These are phyloP conservation scores for Ethmia dodecea DNA, from an alignment of 2,888 invertebrate species.

Conservation along the genomic window DNA sequence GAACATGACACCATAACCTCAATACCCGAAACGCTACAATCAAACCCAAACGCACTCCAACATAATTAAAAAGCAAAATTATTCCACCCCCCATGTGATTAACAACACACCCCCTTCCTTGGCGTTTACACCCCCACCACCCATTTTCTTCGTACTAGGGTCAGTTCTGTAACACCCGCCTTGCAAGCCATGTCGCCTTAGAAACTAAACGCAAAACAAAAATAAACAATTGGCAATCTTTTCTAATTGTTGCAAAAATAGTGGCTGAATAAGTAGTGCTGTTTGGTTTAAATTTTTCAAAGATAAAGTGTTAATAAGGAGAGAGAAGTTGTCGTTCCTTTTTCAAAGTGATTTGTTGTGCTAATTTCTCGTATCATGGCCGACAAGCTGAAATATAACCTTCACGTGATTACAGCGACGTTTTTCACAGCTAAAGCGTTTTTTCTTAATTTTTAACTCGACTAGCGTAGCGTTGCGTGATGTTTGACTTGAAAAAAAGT, in stretches of 20 bases:
- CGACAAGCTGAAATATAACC: constrained; percentile 39
- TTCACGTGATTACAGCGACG: constrained; percentile 34
- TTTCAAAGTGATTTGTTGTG: constrained; percentile 24
- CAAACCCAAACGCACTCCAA: constrained; percentile 56
- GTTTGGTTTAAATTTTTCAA: not conserved
- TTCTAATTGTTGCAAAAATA: constrained; percentile 16
- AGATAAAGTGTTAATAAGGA: constrained; percentile 18
- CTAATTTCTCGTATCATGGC: constrained; percentile 39
- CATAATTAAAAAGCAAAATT: constrained; percentile 73
- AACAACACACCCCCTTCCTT: constrained; percentile 40
- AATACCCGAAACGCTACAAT: constrained; percentile 41
- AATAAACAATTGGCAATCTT: constrained; percentile 51
- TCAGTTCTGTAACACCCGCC: constrained; percentile 64
- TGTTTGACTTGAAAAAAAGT: constrained; percentile 21
- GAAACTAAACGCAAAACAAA: constrained; percentile 70
- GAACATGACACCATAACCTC: constrained; percentile 35
- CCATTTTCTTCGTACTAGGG: constrained; percentile 65
- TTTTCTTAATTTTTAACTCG: constrained; percentile 28
- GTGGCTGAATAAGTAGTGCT: constrained; percentile 1
- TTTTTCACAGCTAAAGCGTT: constrained; percentile 30
- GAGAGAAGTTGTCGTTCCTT: constrained; percentile 11
- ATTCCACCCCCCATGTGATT: constrained; percentile 67
- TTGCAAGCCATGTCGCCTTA: constrained; percentile 64
- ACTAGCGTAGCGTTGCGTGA: constrained; percentile 20
- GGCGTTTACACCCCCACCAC: constrained; percentile 28